Conservation (phyloP, 2,113 vertebrate genomes). For the Nicator chloris region DNA sequence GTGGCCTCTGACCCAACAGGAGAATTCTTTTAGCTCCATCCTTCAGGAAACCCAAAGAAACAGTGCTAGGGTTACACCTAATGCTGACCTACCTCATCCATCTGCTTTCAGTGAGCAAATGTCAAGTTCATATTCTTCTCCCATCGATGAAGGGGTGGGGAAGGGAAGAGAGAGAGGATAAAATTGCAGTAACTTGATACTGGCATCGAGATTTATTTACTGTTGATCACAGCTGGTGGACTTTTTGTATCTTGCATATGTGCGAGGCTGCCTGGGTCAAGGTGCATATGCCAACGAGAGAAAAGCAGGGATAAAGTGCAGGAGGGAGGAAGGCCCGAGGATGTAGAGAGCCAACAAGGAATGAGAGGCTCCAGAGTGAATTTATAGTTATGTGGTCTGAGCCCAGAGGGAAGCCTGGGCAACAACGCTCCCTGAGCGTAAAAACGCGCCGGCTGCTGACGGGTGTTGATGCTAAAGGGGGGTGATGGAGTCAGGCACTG, state of each 20-base stretch:
- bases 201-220: conserved; percentile 67
- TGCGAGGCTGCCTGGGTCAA: conserved; percentile 62
- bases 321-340: conserved; percentile 25
- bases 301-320: conserved; percentile 29
- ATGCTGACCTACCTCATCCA: conserved; percentile 46
- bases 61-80: conserved; percentile 34
- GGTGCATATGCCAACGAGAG: conserved; percentile 51
- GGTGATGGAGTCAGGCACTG: neutral
- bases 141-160: conserved; percentile 26
- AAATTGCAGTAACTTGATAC: conserved; percentile 57
- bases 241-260: conserved; percentile 65
- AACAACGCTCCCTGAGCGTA: conserved; percentile 78
- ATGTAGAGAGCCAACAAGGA: conserved; percentile 60
- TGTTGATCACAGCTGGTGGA: conserved; percentile 61
- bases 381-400: conserved; percentile 57
- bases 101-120: conserved; percentile 64
- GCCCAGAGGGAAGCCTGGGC: conserved; percentile 25
- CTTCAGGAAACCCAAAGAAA: conserved; percentile 58
- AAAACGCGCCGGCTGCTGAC: conserved; percentile 76
- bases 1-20: conserved; percentile 42
- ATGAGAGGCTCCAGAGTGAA: conserved; percentile 32
- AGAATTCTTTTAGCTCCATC: conserved; percentile 46
- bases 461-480: conserved; percentile 71
- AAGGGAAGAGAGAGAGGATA: conserved; percentile 39
- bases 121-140: conserved; percentile 66